A percentile compares a stretch with the other conserved stretches of the same genome.
phyloP scores from a whole-genome alignment of 2,113 vertebrate species.

The Notothenia coriiceps region DNA sequence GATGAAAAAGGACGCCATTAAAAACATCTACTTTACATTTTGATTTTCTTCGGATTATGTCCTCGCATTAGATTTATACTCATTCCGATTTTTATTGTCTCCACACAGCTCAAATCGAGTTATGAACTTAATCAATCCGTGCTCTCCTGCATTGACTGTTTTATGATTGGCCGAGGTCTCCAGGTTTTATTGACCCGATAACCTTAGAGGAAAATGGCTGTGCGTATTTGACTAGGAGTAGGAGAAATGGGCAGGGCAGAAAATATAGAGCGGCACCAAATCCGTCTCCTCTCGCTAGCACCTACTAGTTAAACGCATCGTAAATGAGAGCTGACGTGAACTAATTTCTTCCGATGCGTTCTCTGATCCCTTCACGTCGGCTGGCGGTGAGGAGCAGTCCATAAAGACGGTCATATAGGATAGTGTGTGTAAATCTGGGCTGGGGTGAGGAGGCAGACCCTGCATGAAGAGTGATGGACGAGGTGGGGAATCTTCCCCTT shows the following conservation, averaged over 20 bases:
- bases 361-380: slow-evolving; percentile 57
- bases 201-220: slow-evolving; percentile 78
- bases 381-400: slow-evolving; percentile 51
- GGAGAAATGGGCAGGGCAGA: slow-evolving; percentile 53
- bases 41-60: slow-evolving; percentile 80
- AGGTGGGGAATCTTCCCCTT: slow-evolving; percentile 64
- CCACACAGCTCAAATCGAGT: slow-evolving; percentile 76
- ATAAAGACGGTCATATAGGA: slow-evolving; percentile 59
- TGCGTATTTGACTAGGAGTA: slow-evolving; percentile 51
- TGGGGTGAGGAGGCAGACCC: slow-evolving; percentile 55
- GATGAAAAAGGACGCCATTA: slow-evolving; percentile 75
- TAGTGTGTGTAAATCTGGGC: slow-evolving; percentile 59
- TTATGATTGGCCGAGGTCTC: slow-evolving; percentile 83
- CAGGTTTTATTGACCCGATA: slow-evolving; percentile 82
- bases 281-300: slow-evolving; percentile 47
- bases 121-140: slow-evolving; percentile 83
- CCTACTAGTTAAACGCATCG: slow-evolving; percentile 70
- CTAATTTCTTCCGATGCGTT: slow-evolving; percentile 76
- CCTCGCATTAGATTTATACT: slow-evolving; percentile 75
- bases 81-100: slow-evolving; percentile 78
- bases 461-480: slow-evolving; percentile 76
- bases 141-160: slow-evolving; percentile 71
- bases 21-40: slow-evolving; percentile 80
- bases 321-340: slow-evolving; percentile 74
- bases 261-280: slow-evolving; percentile 45